Conservation (phyloP, 2,888 invertebrate species). For the Pterobdella sp. region DNA sequence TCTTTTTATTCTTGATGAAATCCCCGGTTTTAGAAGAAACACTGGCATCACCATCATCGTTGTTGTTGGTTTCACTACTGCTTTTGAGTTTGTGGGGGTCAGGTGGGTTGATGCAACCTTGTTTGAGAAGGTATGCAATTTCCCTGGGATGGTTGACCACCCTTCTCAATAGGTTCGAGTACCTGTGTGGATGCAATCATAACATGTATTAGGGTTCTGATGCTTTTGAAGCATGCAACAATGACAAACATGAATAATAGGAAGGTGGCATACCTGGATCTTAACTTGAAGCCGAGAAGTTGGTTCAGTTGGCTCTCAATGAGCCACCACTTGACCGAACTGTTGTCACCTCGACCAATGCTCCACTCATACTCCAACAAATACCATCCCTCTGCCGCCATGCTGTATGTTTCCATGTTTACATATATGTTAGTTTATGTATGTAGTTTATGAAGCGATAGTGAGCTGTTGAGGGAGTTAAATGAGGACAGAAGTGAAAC, state of each 20-base stretch:
- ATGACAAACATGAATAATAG: neutral
- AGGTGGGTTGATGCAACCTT: neutral
- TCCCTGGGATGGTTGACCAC: neutral
- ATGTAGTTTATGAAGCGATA: neutral
- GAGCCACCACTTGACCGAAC: conserved; percentile 69
- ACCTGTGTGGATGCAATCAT: no score
- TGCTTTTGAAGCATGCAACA: neutral
- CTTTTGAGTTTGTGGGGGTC: conserved; percentile 1
- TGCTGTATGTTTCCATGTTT: neutral
- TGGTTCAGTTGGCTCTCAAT: conserved; percentile 92
- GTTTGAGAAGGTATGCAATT: neutral
- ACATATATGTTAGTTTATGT: neutral
- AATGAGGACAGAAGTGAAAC: neutral
- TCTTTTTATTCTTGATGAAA: neutral
- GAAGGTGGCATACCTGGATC: conserved; percentile 53
- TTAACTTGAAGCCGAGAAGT: conserved; percentile 87
- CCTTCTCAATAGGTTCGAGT: neutral
- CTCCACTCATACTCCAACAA: conserved; percentile 93
- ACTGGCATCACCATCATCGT: conserved; percentile 6
- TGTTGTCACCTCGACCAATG: conserved; percentile 54
- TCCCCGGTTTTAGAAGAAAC: neutral
- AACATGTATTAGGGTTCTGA: no score
- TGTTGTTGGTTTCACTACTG: no score
- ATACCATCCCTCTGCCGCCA: conserved; percentile 60
- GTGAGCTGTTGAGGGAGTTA: neutral